Evolutionary conservation across 2,113 vertebrate genomes (phyloP).

Genomic region (Cairina moschata): DNA sequence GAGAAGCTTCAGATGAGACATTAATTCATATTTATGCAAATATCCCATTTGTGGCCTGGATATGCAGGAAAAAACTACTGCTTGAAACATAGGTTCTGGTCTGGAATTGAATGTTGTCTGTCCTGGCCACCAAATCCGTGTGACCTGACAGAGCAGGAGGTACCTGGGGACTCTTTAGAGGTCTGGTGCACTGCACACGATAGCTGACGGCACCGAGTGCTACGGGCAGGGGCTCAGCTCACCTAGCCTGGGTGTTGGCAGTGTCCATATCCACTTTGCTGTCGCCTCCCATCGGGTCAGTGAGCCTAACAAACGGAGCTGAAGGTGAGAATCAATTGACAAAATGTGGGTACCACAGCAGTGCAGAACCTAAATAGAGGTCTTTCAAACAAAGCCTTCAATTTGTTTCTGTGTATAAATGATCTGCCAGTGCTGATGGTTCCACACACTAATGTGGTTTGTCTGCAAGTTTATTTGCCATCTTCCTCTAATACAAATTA

Average conservation of each 20-base stretch:
- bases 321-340: background rate
- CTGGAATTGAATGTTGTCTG: background rate
- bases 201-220: rapidly evolving
- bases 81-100: background rate
- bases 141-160: background rate
- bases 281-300: background rate
- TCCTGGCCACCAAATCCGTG: no score
- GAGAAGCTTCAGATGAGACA: background rate
- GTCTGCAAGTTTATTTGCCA: background rate
- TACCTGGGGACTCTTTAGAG: no score
- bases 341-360: background rate
- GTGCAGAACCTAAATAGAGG: background rate
- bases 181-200: background rate
- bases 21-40: background rate
- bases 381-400: background rate
- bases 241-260: no score
- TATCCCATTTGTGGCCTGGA: background rate
- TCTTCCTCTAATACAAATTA: background rate
- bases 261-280: rapidly evolving
- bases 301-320: no score
- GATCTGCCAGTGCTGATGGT: background rate
- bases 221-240: background rate
- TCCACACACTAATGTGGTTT: background rate
- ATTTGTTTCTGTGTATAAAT: background rate
- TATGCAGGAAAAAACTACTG: background rate